These are phyloP conservation scores for Agapetus fuscipes DNA, from an alignment of 2,888 invertebrate species.

Conservation along the genomic window DNA sequence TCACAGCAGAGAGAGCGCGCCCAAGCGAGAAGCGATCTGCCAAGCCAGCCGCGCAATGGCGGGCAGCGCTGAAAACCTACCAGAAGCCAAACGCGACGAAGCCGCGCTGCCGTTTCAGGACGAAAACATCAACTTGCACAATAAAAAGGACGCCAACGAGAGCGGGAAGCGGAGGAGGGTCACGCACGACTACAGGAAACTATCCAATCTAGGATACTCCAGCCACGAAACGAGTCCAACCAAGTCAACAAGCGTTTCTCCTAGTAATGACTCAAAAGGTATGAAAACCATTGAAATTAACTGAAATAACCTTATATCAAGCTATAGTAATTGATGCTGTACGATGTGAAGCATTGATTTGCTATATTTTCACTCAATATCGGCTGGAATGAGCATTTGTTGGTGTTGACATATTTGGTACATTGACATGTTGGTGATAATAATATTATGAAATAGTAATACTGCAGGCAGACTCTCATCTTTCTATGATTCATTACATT, in stretches of 20 bases:
- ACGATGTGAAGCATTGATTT: background rate
- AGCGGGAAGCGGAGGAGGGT: constrained; percentile 38
- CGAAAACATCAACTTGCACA: constrained; percentile 23
- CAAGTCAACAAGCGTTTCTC: constrained; percentile 8
- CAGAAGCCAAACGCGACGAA: constrained; percentile 41
- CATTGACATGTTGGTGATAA: too few species aligned
- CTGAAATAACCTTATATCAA: too few species aligned
- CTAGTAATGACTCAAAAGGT: constrained; percentile 17
- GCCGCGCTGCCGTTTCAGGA: too few species aligned
- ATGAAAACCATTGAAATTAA: background rate
- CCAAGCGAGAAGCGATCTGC: constrained; percentile 24
- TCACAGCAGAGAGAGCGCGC: constrained; percentile 3
- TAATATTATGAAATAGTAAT: too few species aligned
- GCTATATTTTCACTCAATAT: background rate
- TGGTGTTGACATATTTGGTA: too few species aligned
- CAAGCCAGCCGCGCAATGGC: constrained; percentile 37
- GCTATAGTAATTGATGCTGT: too few species aligned
- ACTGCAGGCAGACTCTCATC: too few species aligned
- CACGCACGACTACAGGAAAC: constrained; percentile 39
- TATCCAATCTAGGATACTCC: constrained; percentile 36
- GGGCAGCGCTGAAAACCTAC: constrained; percentile 37
- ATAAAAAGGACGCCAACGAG: constrained; percentile 37
- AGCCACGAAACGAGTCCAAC: constrained; percentile 3
- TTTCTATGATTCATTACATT: too few species aligned
- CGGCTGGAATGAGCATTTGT: too few species aligned